Conservation (phyloP, 2,113 vertebrate species). For the Irena cyanogastra region DNA sequence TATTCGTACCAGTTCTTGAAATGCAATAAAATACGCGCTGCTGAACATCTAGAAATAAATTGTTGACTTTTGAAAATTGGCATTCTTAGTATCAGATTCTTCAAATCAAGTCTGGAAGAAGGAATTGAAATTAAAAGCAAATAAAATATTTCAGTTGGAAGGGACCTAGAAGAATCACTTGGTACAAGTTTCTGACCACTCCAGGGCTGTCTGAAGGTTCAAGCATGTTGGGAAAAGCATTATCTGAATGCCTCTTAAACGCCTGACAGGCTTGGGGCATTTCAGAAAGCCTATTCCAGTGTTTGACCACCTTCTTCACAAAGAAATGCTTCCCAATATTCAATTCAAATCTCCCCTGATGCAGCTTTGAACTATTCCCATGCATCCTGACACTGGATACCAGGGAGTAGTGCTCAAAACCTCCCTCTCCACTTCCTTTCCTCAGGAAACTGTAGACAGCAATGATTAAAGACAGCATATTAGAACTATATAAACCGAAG, state of each 20-base stretch:
- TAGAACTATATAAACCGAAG: neutral
- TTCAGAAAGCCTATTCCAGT: neutral
- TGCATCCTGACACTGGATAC: accelerated
- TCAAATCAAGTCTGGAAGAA: neutral
- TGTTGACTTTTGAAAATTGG: neutral
- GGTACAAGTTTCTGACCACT: neutral
- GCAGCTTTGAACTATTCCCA: neutral
- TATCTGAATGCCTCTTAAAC: neutral
- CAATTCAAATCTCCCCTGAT: accelerated
- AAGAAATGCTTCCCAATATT: neutral
- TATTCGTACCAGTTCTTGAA: neutral
- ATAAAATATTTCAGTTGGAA: neutral
- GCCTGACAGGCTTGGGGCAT: neutral
- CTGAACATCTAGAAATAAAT: neutral
- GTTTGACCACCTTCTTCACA: neutral
- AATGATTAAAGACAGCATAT: neutral
- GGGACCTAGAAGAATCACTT: neutral
- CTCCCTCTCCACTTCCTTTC: neutral
- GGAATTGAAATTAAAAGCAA: neutral
- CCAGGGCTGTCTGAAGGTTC: neutral
- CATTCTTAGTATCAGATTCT: neutral
- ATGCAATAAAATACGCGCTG: neutral
- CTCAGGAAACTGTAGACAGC: neutral
- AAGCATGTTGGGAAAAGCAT: neutral
- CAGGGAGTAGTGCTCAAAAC: neutral